phyloP scores from a whole-genome alignment of 2,113 vertebrate species.

The Amblyopsis rosae region DNA sequence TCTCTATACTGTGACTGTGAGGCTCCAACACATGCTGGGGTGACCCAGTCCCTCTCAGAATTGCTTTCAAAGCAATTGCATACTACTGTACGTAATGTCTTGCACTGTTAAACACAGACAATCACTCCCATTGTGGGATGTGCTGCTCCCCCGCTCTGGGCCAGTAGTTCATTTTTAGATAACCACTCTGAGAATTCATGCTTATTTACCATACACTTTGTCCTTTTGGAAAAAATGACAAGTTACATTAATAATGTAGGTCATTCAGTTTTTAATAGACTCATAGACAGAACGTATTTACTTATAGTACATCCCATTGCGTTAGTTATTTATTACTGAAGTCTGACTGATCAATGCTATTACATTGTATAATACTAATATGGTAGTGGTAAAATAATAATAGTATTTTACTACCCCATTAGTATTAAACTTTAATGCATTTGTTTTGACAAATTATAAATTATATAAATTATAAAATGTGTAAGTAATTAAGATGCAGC shows the following conservation, averaged over 20 bases:
- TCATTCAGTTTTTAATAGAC: not conserved
- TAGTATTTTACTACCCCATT: too few relatives aligned
- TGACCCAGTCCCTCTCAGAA: not conserved
- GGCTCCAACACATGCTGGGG: too few relatives aligned
- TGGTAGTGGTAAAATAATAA: too few relatives aligned
- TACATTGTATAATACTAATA: too few relatives aligned
- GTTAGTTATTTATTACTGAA: not conserved
- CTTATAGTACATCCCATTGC: not conserved
- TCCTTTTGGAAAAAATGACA: conserved; percentile 29
- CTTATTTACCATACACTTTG: conserved; percentile 28
- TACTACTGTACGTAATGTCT: conserved; percentile 1
- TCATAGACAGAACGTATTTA: not conserved
- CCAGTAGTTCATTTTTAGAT: conserved; percentile 1
- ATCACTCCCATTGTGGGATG: conserved; percentile 38
- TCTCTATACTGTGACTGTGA: too few relatives aligned
- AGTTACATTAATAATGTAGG: not conserved
- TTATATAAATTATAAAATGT: too few relatives aligned
- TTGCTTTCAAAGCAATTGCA: conserved; percentile 27
- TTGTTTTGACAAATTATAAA: too few relatives aligned
- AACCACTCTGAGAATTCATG: conserved; percentile 12
- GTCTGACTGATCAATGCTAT: too few relatives aligned
- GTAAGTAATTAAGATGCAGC: too few relatives aligned
- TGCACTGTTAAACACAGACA: conserved; percentile 35
- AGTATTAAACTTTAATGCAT: too few relatives aligned
- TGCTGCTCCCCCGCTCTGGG: conserved; percentile 3